phyloP scores from a whole-genome alignment of 2,797 vertebrate genomes.

The Petrocephalus sullivani region DNA sequence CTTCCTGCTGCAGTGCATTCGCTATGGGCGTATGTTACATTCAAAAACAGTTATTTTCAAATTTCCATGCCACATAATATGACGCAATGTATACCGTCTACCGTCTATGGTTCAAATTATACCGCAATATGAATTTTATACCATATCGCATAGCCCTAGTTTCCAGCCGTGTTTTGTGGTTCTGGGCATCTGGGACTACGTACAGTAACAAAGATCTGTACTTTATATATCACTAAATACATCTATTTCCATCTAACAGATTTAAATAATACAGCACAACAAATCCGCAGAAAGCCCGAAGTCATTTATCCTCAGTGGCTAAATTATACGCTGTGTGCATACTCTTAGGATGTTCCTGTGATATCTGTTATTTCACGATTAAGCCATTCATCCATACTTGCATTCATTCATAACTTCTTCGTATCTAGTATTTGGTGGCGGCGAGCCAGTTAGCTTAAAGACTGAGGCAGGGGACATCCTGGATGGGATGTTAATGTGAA shows the following conservation, averaged over 20 bases:
- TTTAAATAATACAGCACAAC: neutral
- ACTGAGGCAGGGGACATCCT: neutral
- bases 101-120: no score
- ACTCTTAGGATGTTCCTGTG: neutral
- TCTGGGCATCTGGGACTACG: neutral
- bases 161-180: neutral
- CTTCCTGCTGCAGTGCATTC: no score
- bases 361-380: neutral
- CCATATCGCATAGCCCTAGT: no score
- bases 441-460: neutral
- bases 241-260: neutral
- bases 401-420: neutral
- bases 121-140: no score
- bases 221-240: neutral
- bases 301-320: neutral
- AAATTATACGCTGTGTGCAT: neutral
- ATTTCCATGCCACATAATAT: no score
- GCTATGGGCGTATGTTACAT: no score
- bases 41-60: no score
- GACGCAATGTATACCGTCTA: no score
- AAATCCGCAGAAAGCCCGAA: neutral
- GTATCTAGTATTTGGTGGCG: neutral
- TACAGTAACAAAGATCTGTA: neutral
- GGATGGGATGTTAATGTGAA: neutral
- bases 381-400: neutral